Evolutionary conservation across 1,140 invertebrate genomes (phyloP).

Genomic region (Paralvinella palmiformis): DNA sequence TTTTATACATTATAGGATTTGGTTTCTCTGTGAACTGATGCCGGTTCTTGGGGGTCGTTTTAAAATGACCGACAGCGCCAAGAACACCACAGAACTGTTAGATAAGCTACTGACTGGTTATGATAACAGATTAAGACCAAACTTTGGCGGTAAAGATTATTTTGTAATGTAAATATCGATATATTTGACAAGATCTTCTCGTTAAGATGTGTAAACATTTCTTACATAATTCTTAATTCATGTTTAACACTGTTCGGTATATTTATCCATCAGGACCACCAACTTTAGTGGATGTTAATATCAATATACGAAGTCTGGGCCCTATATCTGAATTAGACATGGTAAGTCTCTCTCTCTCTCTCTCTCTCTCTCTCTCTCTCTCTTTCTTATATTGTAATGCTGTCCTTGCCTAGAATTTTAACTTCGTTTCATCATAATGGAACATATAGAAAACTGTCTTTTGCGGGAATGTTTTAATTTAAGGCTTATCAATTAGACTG

Average conservation of each 20-base stretch:
- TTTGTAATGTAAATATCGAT: too few species aligned
- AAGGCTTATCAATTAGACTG: conserved; percentile 95
- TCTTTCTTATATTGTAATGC: not conserved
- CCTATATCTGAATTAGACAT: conserved; percentile 42
- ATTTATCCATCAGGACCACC: conserved; percentile 17
- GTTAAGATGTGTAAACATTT: too few species aligned
- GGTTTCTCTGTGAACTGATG: too few species aligned
- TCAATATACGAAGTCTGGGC: conserved; percentile 26
- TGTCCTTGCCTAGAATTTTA: too few species aligned
- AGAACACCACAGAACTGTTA: conserved; percentile 42
- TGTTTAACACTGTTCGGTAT: too few species aligned
- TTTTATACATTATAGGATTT: too few species aligned
- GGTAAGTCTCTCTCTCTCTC: conserved; percentile 41
- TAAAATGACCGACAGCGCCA: too few species aligned
- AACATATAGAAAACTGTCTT: not conserved
- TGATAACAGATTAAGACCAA: conserved; percentile 54
- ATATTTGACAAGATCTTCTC: too few species aligned
- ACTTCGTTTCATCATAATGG: too few species aligned
- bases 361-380: not conserved
- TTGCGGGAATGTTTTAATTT: not conserved
- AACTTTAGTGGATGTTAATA: conserved; percentile 20
- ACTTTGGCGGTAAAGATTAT: conserved; percentile 49
- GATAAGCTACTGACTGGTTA: conserved; percentile 54
- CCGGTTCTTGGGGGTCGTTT: too few species aligned
- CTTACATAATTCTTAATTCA: too few species aligned